Evolutionary conservation across 2,888 invertebrate species (phyloP), one percentile per base, ranked within the genome.

Genomic region (Tyria jacobaeae): DNA sequence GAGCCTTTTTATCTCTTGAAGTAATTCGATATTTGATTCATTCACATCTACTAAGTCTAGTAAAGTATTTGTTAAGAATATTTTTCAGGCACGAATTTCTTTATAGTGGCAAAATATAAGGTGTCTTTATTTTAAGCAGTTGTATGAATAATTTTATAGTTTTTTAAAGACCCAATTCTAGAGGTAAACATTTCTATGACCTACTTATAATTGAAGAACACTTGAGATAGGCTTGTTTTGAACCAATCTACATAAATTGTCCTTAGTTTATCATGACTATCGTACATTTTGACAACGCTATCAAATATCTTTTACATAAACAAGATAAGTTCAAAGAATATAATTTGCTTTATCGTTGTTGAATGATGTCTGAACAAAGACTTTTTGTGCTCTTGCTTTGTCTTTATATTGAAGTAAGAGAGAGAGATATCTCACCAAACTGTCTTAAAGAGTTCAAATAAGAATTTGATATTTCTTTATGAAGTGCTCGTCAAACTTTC

Each of bases 1-100:
- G 62, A 66, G 84, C 79, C 24, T 21, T 15, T 15, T 25, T 24
- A 35, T 35, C 15, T 34, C 35, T 2, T 5, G 1, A 10, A 7
- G 15, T n/a, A 34, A 15, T n/a, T 27, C 9, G 9, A 9, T 27
- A 27, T 49, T 4, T 47, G 10, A 41, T 39, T 39, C 0, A 17
- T 41, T n/a, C 2, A 0, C 9, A 3, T 41, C 41, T 41, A 17
- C 1, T n/a, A n/a, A 31, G 27, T 31, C 27, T n/a, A n/a, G n/a
- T n/a, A n/a, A n/a, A n/a, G n/a, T n/a, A n/a, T n/a, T n/a, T n/a
- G n/a, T n/a, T n/a, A n/a, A n/a, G n/a, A n/a, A n/a, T n/a, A n/a
- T n/a, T n/a, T n/a, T n/a, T n/a, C n/a, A n/a, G n/a, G n/a, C n/a
- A n/a, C n/a, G n/a, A n/a, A 31, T 31, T 0, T 31, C 27, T 31